Evolutionary conservation across 2,797 vertebrate species (phyloP), one percentile per base, ranked within the genome.

Genomic region (Aeoliscus strigatus): DNA sequence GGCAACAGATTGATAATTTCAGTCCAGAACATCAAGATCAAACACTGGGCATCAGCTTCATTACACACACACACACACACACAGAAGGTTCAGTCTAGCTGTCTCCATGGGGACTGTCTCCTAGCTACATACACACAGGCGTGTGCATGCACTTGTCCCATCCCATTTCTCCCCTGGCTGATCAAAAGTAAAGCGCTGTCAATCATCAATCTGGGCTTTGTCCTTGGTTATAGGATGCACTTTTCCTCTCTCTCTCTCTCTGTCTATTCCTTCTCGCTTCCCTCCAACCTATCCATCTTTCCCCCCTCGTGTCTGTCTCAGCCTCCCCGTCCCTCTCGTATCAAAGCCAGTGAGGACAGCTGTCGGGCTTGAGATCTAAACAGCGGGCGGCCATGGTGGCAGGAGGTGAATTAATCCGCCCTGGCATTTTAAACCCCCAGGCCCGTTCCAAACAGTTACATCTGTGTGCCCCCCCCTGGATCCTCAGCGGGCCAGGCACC

Each of bases 101-200:
- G 69, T 82, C 60, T 80, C 82, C 74, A 81, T 77, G 76, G 78
- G 70, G 71, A 84, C 69, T 27, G 71, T 80, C 55, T 78, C 69
- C 64, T 66, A 71, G 72, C 65, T 70, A 72, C 63, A 59, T 16
- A 52, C 41, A 52, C 51, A 54, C 57, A 62, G 39, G 51, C 27
- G 55, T 38, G 45, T 29, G 28, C 16, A 27, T 12, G 8, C 41
- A 43, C 65, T 42, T 57, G 67, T 82, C 79, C 75, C 55, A 66
- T 80, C 68, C 67, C 45, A 70, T 86, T 79, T 83, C 70, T 77
- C 60, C 57, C 64, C 58, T 42, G 70, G 60, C 61, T 78, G 79
- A 85, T 87, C 72, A 83, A 80, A 83, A 74, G 66, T 66, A 82
- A 77, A 59, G 60, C 54, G 12, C 61, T 70, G 75, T 85, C 85